A percentile compares a stretch with the other conserved stretches of the same genome.
phyloP scores from a whole-genome alignment of 2,888 invertebrate genomes.

The Thymelicus sylvestris region DNA sequence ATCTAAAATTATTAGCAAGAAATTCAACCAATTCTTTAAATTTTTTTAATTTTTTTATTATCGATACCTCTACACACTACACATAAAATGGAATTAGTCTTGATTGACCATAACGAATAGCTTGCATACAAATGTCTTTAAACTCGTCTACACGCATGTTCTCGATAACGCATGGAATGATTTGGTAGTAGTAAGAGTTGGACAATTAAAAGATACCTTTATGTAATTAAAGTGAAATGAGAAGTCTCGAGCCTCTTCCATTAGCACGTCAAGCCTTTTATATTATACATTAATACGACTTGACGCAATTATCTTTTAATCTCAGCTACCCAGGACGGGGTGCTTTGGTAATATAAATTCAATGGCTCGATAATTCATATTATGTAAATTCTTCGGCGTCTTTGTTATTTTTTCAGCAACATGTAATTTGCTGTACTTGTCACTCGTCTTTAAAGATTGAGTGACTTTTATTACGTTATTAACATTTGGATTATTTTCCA shows the following conservation, averaged over 20 bases:
- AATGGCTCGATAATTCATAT: constrained; percentile 42
- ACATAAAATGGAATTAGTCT: constrained; percentile 28
- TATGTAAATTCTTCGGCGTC: constrained; percentile 23
- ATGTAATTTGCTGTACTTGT: neutral
- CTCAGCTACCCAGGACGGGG: constrained; percentile 46
- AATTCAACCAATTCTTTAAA: neutral
- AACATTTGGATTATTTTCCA: neutral
- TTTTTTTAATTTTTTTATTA: neutral
- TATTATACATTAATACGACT: constrained; percentile 53
- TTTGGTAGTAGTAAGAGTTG: constrained; percentile 24
- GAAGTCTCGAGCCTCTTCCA: constrained; percentile 48
- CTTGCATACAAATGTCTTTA: constrained; percentile 34
- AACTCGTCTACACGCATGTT: constrained; percentile 11
- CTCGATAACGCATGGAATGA: constrained; percentile 13
- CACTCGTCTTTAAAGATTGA: neutral
- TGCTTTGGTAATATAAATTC: constrained; percentile 57
- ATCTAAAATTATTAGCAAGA: neutral
- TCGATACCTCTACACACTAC: neutral
- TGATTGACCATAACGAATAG: constrained; percentile 10
- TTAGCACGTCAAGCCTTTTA: constrained; percentile 51
- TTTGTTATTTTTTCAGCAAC: constrained; percentile 6
- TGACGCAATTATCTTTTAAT: constrained; percentile 56
- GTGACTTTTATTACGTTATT: neutral
- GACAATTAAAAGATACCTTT: constrained; percentile 51
- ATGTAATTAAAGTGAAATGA: constrained; percentile 52